Base-by-base conservation (phyloP, 2,888 invertebrate genomes). In the Polietes domitor region DNA sequence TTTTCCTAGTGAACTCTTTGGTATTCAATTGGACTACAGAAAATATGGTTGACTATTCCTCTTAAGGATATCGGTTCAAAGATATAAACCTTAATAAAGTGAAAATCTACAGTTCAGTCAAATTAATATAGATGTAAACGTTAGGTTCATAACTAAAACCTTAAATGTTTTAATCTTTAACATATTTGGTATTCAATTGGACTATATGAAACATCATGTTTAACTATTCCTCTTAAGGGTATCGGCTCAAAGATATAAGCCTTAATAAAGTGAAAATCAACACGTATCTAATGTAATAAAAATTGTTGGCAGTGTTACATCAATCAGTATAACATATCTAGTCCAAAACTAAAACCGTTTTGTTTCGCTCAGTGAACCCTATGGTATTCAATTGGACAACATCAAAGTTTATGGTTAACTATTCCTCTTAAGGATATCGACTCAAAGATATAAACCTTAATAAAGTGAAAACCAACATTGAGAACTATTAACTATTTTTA, bases 391-490 rank as follows among this genome's bases (percentile, higher is more conserved):
- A 86, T 10, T 88, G 88, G 89, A 89, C 89, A 72, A 89, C 0
- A 90, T 26, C 61, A 87, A 80, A 86, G 47, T 4, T 70, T 82
- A 86, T 85, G 88, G 73, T 89, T 86, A 71, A 85, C 89, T 87
- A 88, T 89, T 89, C 89, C 90, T 89, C 89, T 90, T 88, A 87
- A 89, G 89, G 88, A 80, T 87, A 88, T 89, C 87, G 88, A 61
- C 76, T 89, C 61, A 65, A 87, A 89, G 87, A 88, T 89, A 88
- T 76, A 77, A 78, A 77, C 87, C 88, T 88, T 88, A 88, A 88
- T 88, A 88, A 89, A 88, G 88, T 86, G 82, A 83, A 37, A 37
- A 37, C 10, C 37, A 37, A 37, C 9, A 37, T 37, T 12, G 1
- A 37, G 10, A 37, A 37, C 1, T 7, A 37, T 2, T 37, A 7